A percentile compares a stretch with the other conserved stretches of the same genome.
Conservation (phyloP, 53 echinoderm and acorn worm species). For the Glandiceps talaboti region DNA sequence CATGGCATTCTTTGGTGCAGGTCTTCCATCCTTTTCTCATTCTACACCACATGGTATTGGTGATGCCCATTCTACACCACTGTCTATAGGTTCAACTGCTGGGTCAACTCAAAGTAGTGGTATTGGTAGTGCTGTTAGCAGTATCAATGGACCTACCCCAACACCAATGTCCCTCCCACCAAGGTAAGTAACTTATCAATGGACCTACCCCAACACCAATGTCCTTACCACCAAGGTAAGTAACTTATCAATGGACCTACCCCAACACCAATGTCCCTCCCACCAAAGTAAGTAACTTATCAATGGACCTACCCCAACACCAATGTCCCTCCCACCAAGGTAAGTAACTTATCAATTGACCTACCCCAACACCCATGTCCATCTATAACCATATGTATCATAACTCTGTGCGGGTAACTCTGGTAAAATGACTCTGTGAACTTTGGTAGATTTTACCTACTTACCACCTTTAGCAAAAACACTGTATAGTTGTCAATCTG, state of each 20-base stretch:
- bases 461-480: too few relatives aligned
- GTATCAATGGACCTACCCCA: constrained; percentile 35
- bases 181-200: constrained; percentile 32
- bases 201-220: constrained; percentile 32
- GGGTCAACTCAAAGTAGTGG: constrained; percentile 55
- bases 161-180: constrained; percentile 38
- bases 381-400: too few relatives aligned
- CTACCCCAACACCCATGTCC: too few relatives aligned
- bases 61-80: constrained; percentile 18
- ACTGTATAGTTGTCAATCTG: too few relatives aligned
- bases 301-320: constrained; percentile 29
- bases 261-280: constrained; percentile 30
- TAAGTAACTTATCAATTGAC: constrained; percentile 18
- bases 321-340: constrained; percentile 47
- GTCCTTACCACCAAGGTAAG: constrained; percentile 57
- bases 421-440: too few relatives aligned
- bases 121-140: constrained; percentile 66
- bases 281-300: constrained; percentile 48
- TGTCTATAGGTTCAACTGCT: constrained; percentile 17
- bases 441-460: too few relatives aligned
- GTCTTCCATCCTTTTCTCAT: constrained; percentile 61
- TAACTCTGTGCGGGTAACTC: too few relatives aligned
- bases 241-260: constrained; percentile 20
- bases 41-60: constrained; percentile 72
- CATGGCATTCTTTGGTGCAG: constrained; percentile 56